Evolutionary conservation across 2,113 vertebrate genomes (phyloP).

Genomic region (Sinocyclocheilus anophthalmus): DNA sequence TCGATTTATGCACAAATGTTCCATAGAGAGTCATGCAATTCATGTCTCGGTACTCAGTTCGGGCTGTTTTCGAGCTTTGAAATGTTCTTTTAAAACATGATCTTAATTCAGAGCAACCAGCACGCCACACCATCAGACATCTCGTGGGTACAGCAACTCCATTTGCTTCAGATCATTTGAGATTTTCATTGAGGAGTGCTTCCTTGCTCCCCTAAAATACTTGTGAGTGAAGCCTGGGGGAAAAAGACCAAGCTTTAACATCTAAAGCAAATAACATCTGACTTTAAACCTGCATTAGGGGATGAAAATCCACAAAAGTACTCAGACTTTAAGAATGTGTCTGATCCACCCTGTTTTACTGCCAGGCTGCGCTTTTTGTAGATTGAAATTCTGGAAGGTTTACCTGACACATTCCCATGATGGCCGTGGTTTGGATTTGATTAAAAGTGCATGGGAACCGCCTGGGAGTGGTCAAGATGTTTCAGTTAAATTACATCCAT

Average conservation of each 20-base stretch:
- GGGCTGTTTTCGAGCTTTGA: conserved; percentile 56
- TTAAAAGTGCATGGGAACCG: conserved; percentile 55
- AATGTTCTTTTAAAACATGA: conserved; percentile 60
- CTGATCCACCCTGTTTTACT: conserved; percentile 68
- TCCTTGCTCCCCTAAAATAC: conserved; percentile 50
- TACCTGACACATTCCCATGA: conserved; percentile 65
- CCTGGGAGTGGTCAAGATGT: conserved; percentile 53
- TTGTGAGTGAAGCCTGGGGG: conserved; percentile 52
- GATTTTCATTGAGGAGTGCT: conserved; percentile 54
- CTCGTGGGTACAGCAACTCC: conserved; percentile 58
- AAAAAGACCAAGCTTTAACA: conserved; percentile 55
- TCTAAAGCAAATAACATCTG: conserved; percentile 63
- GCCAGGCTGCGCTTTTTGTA: conserved; percentile 60
- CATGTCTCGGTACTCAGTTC: conserved; percentile 46
- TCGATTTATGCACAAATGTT: conserved; percentile 54
- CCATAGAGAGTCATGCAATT: conserved; percentile 52
- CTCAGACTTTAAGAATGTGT: conserved; percentile 68
- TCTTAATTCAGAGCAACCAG: conserved; percentile 59
- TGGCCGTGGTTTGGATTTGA: conserved; percentile 58
- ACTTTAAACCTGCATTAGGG: conserved; percentile 63
- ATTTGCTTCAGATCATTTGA: conserved; percentile 62
- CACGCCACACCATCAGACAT: conserved; percentile 58
- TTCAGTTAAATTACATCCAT: conserved; percentile 57
- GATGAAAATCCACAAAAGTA: conserved; percentile 66
- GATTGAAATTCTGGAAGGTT: conserved; percentile 63